Evolutionary conservation across 1,140 invertebrate species (phyloP).

Genomic region (Bombus polaris): DNA sequence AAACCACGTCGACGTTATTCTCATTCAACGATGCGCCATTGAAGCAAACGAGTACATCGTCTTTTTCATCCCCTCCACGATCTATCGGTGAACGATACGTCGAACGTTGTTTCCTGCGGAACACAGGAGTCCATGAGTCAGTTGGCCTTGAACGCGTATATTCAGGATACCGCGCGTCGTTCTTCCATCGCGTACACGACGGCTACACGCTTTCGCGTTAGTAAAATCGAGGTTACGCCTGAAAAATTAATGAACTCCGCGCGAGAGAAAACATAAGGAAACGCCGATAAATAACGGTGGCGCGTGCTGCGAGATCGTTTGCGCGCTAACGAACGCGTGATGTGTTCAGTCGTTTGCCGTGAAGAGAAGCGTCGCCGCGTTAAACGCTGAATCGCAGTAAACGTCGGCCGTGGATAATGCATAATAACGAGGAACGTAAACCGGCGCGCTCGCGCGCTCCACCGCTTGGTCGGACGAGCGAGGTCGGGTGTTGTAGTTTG

Average conservation of each 20-base stretch:
- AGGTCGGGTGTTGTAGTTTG: background rate
- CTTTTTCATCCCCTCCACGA: slow-evolving; percentile 13
- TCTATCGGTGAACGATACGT: slow-evolving; percentile 42
- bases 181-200: background rate
- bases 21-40: slow-evolving; percentile 28
- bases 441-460: too few species aligned
- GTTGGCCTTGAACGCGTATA: slow-evolving; percentile 73
- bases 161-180: slow-evolving; percentile 51
- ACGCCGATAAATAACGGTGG: background rate
- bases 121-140: slow-evolving; percentile 69
- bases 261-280: background rate
- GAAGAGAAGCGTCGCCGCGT: slow-evolving; percentile 20
- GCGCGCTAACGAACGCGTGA: slow-evolving; percentile 12
- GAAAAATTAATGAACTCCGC: slow-evolving; percentile 32
- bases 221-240: slow-evolving; percentile 34
- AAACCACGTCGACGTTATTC: slow-evolving; percentile 15
- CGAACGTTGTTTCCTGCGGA: slow-evolving; percentile 72
- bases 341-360: background rate
- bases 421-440: slow-evolving; percentile 16
- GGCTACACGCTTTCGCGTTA: slow-evolving; percentile 6
- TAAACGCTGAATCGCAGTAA: slow-evolving; percentile 13
- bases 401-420: slow-evolving; percentile 5
- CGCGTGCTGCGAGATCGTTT: background rate
- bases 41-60: slow-evolving; percentile 6
- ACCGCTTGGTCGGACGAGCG: background rate